Evolutionary conservation across 2,797 vertebrate species (phyloP).

Genomic region (Peromyscus eremicus): DNA sequence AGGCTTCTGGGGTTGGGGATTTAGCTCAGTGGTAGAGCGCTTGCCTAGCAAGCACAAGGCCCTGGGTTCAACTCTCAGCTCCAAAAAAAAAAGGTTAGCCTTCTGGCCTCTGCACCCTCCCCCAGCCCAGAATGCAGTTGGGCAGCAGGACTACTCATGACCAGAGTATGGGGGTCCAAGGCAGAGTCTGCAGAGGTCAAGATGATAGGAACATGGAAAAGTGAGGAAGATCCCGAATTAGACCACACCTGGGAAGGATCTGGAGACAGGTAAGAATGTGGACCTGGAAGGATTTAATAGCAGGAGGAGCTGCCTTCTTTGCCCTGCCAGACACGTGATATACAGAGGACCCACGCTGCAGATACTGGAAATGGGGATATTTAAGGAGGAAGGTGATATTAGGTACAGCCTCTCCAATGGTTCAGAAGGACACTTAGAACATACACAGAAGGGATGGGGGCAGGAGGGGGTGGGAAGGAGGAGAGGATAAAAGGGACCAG

Average conservation of each 20-base stretch:
- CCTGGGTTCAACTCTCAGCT: too few relatives aligned
- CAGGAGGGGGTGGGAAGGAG: not conserved
- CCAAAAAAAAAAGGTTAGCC: not conserved
- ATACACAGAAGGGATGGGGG: too few relatives aligned
- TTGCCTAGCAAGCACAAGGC: too few relatives aligned
- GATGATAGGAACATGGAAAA: not conserved
- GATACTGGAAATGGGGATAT: too few relatives aligned
- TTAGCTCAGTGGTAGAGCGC: too few relatives aligned
- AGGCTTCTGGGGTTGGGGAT: not conserved
- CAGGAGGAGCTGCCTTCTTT: not conserved
- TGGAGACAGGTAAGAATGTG: not conserved
- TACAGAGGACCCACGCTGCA: not conserved
- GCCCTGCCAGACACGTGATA: not conserved
- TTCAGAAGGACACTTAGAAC: not conserved
- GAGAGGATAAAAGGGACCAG: not conserved
- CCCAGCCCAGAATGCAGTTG: not conserved
- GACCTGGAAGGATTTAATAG: not conserved
- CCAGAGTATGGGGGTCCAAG: not conserved
- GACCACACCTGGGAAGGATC: not conserved
- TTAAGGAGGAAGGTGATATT: not conserved
- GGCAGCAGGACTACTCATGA: not conserved
- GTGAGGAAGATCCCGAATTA: not conserved
- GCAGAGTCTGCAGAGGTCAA: not conserved
- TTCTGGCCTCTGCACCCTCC: not conserved
- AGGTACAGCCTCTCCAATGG: not conserved